Conservation (phyloP, 2,888 invertebrate species). For the Syritta pipiens region DNA sequence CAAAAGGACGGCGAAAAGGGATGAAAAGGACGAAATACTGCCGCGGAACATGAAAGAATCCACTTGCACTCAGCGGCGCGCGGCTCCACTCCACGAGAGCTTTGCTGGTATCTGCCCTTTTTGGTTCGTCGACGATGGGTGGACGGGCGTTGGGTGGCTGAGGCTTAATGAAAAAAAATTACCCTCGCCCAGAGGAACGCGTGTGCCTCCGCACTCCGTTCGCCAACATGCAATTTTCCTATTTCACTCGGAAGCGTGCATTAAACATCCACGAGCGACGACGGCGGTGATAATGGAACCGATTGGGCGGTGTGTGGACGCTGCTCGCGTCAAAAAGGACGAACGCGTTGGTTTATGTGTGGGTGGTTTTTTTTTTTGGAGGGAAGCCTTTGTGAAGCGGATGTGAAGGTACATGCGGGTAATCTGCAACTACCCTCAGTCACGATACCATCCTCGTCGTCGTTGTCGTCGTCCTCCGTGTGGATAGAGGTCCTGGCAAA, state of each 20-base stretch:
- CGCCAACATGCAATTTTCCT: slow-evolving; percentile 64
- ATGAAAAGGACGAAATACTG: slow-evolving; percentile 38
- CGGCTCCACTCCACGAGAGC: slow-evolving; percentile 2
- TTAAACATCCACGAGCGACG: slow-evolving; percentile 55
- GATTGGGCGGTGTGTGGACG: slow-evolving; percentile 10
- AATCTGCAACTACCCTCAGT: slow-evolving; percentile 54
- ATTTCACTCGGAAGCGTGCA: slow-evolving; percentile 66
- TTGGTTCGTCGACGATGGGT: slow-evolving; percentile 50
- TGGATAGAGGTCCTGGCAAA: slow-evolving; percentile 11
- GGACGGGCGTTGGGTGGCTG: not conserved
- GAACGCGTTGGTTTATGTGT: slow-evolving; percentile 48
- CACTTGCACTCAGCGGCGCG: not conserved
- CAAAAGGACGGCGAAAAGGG: too few species aligned
- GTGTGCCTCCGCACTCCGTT: slow-evolving; percentile 31
- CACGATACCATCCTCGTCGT: slow-evolving; percentile 55
- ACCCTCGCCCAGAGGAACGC: slow-evolving; percentile 31
- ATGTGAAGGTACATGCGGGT: slow-evolving; percentile 52
- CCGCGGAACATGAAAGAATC: slow-evolving; percentile 50
- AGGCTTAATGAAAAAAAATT: slow-evolving; percentile 23
- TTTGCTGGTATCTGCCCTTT: slow-evolving; percentile 47
- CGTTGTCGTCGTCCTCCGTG: slow-evolving; percentile 8
- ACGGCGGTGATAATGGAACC: slow-evolving; percentile 32
- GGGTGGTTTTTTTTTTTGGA: slow-evolving; percentile 4
- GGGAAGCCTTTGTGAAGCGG: slow-evolving; percentile 31
- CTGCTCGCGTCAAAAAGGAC: slow-evolving; percentile 39